Base-by-base conservation (phyloP, 1,140 invertebrate species). In the Pseudomyrmex flavicornis region DNA sequence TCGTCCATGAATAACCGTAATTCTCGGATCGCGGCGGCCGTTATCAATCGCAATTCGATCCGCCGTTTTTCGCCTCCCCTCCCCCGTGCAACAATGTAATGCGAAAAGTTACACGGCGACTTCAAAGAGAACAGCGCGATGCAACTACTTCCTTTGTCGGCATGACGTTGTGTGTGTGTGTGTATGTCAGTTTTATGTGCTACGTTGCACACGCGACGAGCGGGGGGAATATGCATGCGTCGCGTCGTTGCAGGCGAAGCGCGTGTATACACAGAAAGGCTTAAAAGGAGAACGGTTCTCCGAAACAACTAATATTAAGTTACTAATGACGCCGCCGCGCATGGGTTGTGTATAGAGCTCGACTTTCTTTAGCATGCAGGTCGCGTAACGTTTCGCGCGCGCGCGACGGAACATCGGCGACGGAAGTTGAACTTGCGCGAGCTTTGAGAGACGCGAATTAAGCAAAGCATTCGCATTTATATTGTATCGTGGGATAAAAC, bases 41-140 rank as follows among this genome's bases (percentile, higher is more conserved):
- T 80, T 80, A 80, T 70, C 66, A 80, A 80, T 80, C 54, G 76
- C 54, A 70, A 80, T 80, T 70, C 22, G 76, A 80, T 80, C 66
- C 50, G 59, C 15, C 46, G 65, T 70, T 79, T 79, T 59, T 35
- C 35, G 35, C 20, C 1, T n/a, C n/a, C 17, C 17, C 17, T 17
- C 17, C 46, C 50, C 61, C 65, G 56, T 35, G 66, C 26, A 50
- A 70, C 66, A n/a, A 15, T 35, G 54, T 72, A 80, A 80, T 70
- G 44, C n/a, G 46, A 72, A 80, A 80, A 80, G 76, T 80, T 80
- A 26, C 15, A 15, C 75, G 63, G 63, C 35, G 10, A 20, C 65
- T 59, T 79, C 66, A 80, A 80, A 80, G 65, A 69, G 54, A 69
- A 58, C 17, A 48, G 35, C 35, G 15, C 13, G 20, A n/a, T 61